Conservation (phyloP, 2,113 vertebrate genomes). For the Peromyscus maniculatus region DNA sequence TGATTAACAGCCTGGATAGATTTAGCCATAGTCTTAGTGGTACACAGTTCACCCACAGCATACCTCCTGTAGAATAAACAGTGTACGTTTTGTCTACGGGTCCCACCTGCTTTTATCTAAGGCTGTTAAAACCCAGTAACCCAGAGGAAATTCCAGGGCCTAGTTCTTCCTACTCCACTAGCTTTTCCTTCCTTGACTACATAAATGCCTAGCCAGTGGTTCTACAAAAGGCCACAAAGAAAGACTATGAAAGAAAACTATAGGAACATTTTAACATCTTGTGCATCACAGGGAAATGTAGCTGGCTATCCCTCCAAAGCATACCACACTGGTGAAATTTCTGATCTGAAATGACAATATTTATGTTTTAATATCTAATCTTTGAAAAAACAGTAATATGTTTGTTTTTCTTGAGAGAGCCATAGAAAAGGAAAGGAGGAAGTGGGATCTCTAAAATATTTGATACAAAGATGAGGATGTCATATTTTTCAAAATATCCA, state of each 20-base stretch:
- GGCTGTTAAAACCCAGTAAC: neutral
- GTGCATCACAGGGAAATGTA: neutral
- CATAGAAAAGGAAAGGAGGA: neutral
- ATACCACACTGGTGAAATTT: neutral
- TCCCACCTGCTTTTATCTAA: neutral
- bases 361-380: neutral
- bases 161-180: neutral
- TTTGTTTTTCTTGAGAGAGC: neutral
- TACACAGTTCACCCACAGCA: neutral
- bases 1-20: neutral
- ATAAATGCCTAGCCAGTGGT: neutral
- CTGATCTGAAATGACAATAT: neutral
- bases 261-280: neutral
- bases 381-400: neutral
- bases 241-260: neutral
- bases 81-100: neutral
- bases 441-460: neutral
- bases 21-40: neutral
- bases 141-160: neutral
- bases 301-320: neutral
- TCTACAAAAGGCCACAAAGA: neutral
- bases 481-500: conserved; percentile 12
- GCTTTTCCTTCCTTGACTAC: neutral
- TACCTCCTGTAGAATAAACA: neutral
- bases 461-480: neutral